These are phyloP conservation scores for Reticulitermes speratus DNA, from an alignment of 1,140 invertebrate genomes.

Conservation along the genomic window DNA sequence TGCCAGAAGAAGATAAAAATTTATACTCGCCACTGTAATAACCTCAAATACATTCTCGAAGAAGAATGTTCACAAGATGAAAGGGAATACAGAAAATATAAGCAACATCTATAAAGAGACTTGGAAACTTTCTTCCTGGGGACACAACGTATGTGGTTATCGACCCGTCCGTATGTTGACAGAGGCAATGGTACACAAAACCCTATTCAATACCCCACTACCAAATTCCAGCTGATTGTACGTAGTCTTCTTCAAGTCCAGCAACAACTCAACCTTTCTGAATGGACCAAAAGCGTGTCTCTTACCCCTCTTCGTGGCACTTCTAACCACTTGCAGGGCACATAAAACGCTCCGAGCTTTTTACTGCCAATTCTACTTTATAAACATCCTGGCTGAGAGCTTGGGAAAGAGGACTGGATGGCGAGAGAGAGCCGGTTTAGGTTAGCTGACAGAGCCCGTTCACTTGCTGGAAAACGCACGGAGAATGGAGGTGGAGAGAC, in stretches of 20 bases:
- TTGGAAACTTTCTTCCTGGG: background rate
- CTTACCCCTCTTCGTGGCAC: background rate
- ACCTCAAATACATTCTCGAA: too few relatives aligned
- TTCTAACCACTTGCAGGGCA: slow-evolving; percentile 9
- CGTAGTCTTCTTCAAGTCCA: background rate
- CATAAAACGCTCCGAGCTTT: slow-evolving; percentile 6
- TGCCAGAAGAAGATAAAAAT: too few relatives aligned
- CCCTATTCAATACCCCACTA: background rate
- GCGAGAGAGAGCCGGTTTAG: background rate
- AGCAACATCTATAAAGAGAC: background rate
- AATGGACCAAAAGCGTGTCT: background rate
- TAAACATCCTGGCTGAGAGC: slow-evolving; percentile 4
- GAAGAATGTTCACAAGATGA: background rate
- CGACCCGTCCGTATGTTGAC: background rate
- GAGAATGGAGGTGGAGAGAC: background rate
- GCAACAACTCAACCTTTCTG: background rate
- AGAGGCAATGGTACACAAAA: background rate
- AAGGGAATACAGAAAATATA: background rate
- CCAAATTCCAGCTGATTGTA: background rate
- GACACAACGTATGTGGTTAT: background rate
- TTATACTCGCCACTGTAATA: too few relatives aligned
- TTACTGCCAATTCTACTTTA: slow-evolving; percentile 19
- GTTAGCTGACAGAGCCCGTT: background rate
- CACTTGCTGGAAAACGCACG: background rate
- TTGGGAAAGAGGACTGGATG: background rate